Evolutionary conservation across 2,113 vertebrate genomes (phyloP).

Genomic region (Calyptommatus sinebrachiatus): DNA sequence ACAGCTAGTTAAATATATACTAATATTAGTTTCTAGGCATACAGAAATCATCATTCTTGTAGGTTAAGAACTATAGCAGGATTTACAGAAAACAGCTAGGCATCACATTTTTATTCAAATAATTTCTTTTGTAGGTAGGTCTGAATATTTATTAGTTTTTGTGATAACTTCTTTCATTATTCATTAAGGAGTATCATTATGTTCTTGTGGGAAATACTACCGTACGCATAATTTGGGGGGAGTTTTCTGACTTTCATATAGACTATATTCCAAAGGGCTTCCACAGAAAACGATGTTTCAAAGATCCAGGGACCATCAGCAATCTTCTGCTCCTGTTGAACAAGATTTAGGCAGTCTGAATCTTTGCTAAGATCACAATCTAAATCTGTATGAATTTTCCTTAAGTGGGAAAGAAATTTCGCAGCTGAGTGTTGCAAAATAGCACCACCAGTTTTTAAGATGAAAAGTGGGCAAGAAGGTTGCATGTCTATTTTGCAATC

Average conservation of each 20-base stretch:
- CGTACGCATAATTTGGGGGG: slow-evolving; percentile 47
- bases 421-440: slow-evolving; percentile 35
- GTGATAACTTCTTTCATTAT: slow-evolving; percentile 60
- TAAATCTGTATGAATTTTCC: neutral
- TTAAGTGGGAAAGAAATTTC: slow-evolving; percentile 26
- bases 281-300: neutral
- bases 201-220: slow-evolving; percentile 41
- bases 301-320: slow-evolving; percentile 15
- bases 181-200: slow-evolving; percentile 44
- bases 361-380: neutral
- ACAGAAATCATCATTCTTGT: neutral
- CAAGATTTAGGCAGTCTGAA: neutral
- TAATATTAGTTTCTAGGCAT: too few species aligned
- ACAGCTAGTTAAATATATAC: too few species aligned
- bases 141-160: slow-evolving; percentile 68
- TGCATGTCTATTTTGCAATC: neutral
- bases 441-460: slow-evolving; percentile 14
- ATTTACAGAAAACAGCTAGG: slow-evolving; percentile 38
- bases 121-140: slow-evolving; percentile 50
- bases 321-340: neutral
- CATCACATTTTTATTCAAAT: slow-evolving; percentile 64
- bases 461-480: neutral
- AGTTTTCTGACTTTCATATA: slow-evolving; percentile 10
- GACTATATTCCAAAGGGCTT: neutral
- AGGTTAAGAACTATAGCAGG: slow-evolving; percentile 27